Evolutionary conservation across 1,140 invertebrate species (phyloP), one percentile per base, ranked within the genome.

Genomic region (Cotesia glomerata): DNA sequence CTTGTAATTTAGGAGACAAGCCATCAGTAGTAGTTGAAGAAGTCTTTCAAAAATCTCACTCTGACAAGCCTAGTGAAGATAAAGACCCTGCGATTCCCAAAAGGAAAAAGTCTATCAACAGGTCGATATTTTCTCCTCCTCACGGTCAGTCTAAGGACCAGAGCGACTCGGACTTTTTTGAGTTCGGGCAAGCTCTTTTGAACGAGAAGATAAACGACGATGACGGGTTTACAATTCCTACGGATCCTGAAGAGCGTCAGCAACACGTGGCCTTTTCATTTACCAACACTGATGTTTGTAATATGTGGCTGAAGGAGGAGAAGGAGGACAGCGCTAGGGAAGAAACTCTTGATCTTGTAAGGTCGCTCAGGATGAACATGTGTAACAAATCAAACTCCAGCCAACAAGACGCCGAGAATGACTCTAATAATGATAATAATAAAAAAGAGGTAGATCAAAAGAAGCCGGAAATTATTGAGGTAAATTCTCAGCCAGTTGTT

Each of bases 341-440:
- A 85, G 94, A 94, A 85, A 95, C 94, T 0, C 82, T 93, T 34
- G 92, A 94, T 86, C 83, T 95, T 14, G 93, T 95, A 7, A 93
- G 94, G 75, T 93, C 94, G 82, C 83, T 95, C 13, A 85, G 93
- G 66, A 89, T 93, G 88, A 90, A 89, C 67, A 82, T 91, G 74
- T 90, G 90, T 11, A 91, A 91, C 74, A 92, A 92, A 80, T 90
- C 90, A 8, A 88, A 88, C 77, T 85, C 85, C 80, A 84, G 81
- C 80, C 85, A 87, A 69, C 82, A 84, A 35, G 86, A 88, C 65
- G 73, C 82, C 63, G 85, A 86, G 72, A 70, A 81, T 36, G 77
- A 67, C 80, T n/a, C n/a, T n/a, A n/a, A n/a, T n/a, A n/a, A n/a
- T n/a, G n/a, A n/a, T 32, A 78, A 84, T 4, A 76, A 79, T 36